Evolutionary conservation across 2,888 invertebrate genomes (phyloP), one percentile per base, ranked within the genome.

Genomic region (Trichogramma evanescens): DNA sequence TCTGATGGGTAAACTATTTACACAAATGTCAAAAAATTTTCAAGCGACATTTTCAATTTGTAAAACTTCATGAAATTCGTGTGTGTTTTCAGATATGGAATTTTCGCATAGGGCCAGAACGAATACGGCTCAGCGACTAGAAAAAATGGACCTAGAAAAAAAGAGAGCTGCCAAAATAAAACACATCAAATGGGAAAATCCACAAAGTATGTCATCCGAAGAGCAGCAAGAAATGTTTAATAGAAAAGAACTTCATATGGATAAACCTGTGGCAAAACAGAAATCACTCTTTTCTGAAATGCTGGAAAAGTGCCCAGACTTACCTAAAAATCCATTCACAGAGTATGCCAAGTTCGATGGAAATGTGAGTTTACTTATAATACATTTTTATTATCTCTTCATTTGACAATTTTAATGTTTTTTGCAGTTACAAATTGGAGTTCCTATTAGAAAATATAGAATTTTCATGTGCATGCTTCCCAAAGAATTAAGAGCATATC

Each of bases 281-380:
- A 76, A 66, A 56, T 94, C 94, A 40, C 79, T 88, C 62, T 79
- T 96, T 50, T 81, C 91, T 0, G 85, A 89, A 69, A 88, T 90
- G 68, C 76, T 96, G 51, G 85, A 88, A 67, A 88, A 88, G 69
- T 89, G 87, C 67, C 89, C 89, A 0, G 84, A 86, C 70, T 80
- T 89, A 63, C 89, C 91, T 1, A 86, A 88, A 71, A 93, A 95
- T 78, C 93, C 93, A 56, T 97, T 91, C 78, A 83, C 89, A 64
- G 90, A 91, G 71, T 97, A 89, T 81, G 91, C 93, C 4, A 91
- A 89, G 78, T 96, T 90, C 78, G 95, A 96, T 81, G 95, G 95
- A 64, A 89, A 88, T 62, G 77, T 77, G 68, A 50, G 71, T 66
- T 63, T 58, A 6, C n/a, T 46, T 41, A n/a, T 40, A 6, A 50